Evolutionary conservation across 1,140 invertebrate genomes (phyloP), one percentile per base, ranked within the genome.

Genomic region (Drosophila nigromelanica): DNA sequence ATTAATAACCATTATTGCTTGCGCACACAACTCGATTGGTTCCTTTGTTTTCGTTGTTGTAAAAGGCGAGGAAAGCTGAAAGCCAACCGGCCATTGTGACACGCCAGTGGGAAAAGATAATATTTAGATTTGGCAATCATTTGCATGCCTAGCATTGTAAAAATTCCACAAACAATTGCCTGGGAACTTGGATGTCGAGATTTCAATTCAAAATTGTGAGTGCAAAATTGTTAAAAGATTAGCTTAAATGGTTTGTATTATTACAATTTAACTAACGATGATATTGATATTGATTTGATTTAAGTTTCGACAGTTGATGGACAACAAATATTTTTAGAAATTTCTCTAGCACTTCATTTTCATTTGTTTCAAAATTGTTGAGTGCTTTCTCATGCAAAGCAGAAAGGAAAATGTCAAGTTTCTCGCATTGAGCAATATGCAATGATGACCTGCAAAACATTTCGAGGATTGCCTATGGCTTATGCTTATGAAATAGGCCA

Each of bases 1-100:
- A 87, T 86, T 86, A 87, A 87, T 73, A 86, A 76, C 75, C 74
- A 73, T 87, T 87, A 87, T 87, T 83, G 80, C 55, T 76, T 69
- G 58, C 18, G 62, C 56, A 68, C 30, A 69, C 64, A 73, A 62
- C 54, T 39, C 39, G 66, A 73, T 73, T 76, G 74, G 62, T 66
- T 76, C 72, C 21, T 50, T 70, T 79, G 74, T 69, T 60, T 76
- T 76, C 21, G 55, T 70, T 79, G 45, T 50, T 63, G 59, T 51
- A 67, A 55, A 63, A 70, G 35, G 56, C 47, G 42, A 50, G 60
- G 60, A 60, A 60, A 69, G 62, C 77, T 69, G 30, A 18, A 18
- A 18, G 18, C 18, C 18, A 18, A 2, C 10, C 1, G 8, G 33
- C 35, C 7, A 58, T 51, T 45, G 47, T 43, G 48, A 42, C 33